Conservation (phyloP, 2,797 vertebrate genomes). For the Basileuterus tristriatus region DNA sequence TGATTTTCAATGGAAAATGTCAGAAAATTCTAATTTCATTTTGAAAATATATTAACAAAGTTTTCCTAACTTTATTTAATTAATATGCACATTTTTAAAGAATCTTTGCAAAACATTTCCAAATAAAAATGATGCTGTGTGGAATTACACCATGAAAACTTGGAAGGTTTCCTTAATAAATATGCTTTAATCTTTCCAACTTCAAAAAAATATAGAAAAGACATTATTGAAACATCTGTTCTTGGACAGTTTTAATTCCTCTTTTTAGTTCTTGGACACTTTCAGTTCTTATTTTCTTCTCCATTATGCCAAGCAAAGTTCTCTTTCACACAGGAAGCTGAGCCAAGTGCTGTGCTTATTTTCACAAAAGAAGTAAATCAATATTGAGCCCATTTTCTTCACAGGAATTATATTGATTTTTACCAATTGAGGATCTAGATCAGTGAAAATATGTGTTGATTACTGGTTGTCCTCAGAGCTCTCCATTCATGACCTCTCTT, state of each 20-base stretch:
- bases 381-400: background rate
- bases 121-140: background rate
- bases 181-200: background rate
- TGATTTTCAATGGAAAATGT: background rate
- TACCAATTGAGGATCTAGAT: background rate
- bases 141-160: background rate
- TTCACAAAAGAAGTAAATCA: background rate
- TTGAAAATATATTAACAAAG: background rate
- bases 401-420: background rate
- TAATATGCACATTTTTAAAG: background rate
- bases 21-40: background rate
- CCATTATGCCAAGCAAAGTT: background rate
- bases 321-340: background rate
- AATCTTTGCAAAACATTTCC: background rate
- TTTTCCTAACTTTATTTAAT: background rate
- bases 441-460: background rate
- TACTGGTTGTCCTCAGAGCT: background rate
- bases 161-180: background rate
- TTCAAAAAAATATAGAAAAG: background rate
- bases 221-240: background rate
- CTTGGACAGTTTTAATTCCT: background rate
- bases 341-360: background rate
- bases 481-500: background rate
- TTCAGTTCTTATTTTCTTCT: background rate
- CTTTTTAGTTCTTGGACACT: background rate